These are phyloP conservation scores for Subanguina moxae DNA, from an alignment of 1,140 invertebrate genomes.

Conservation along the genomic window DNA sequence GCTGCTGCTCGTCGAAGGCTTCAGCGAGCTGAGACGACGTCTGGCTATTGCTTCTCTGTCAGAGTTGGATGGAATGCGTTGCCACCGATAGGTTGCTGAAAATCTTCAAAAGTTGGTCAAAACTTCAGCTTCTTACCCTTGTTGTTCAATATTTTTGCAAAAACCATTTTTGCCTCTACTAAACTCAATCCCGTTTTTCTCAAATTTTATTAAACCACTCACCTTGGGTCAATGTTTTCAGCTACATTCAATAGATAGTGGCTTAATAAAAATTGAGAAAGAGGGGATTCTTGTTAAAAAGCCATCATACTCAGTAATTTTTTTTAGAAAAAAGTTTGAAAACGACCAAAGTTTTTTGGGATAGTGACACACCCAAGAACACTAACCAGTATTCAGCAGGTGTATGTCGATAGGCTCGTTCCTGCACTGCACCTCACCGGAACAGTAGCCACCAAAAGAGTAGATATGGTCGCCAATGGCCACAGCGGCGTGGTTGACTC, in stretches of 20 bases:
- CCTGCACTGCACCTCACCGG: slow-evolving; percentile 71
- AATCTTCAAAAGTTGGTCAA: neutral
- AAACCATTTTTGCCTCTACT: neutral
- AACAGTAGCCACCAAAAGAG: slow-evolving; percentile 85
- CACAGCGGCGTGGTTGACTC: slow-evolving; percentile 82
- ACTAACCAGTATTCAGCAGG: slow-evolving; percentile 71
- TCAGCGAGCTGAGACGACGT: neutral
- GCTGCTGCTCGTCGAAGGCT: no score
- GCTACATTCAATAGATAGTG: no score
- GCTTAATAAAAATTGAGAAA: no score
- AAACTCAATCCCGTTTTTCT: neutral
- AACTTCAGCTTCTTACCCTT: neutral
- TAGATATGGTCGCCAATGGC: slow-evolving; percentile 75
- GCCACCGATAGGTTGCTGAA: slow-evolving; percentile 1
- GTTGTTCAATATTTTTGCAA: neutral
- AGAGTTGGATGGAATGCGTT: neutral
- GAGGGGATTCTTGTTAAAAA: no score
- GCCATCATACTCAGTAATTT: no score
- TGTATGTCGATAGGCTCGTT: slow-evolving; percentile 78
- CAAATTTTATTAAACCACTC: no score
- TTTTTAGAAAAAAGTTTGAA: no score
- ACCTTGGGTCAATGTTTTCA: no score
- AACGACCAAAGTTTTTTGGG: no score
- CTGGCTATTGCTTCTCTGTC: neutral
- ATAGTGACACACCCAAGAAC: slow-evolving; percentile 4